Evolutionary conservation across 1,140 invertebrate genomes (phyloP).

Genomic region (Solenopsis fugax): DNA sequence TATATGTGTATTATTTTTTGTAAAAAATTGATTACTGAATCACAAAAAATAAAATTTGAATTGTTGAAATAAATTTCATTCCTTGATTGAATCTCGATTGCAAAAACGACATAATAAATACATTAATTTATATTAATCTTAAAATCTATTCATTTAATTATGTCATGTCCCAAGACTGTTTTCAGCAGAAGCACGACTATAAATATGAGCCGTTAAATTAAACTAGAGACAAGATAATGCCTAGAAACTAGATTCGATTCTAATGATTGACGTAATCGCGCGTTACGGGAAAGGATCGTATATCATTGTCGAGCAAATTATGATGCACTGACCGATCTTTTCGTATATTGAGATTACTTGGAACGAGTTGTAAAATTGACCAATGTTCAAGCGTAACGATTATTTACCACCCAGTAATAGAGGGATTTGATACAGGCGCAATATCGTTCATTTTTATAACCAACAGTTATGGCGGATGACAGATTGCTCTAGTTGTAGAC

Average conservation of each 20-base stretch:
- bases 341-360: slow-evolving; percentile 59
- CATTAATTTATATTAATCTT: neutral
- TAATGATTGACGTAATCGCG: slow-evolving; percentile 48
- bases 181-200: neutral
- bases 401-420: slow-evolving; percentile 62
- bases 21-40: neutral
- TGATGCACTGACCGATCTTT: slow-evolving; percentile 47
- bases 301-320: slow-evolving; percentile 64
- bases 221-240: neutral
- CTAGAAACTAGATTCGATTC: slow-evolving; percentile 21
- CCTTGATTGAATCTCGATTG: neutral
- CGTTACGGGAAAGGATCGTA: slow-evolving; percentile 44
- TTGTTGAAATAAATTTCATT: no score
- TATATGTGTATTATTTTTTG: no score
- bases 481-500: neutral
- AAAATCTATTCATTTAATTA: neutral
- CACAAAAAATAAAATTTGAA: no score
- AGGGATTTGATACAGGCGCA: slow-evolving; percentile 39
- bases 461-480: neutral
- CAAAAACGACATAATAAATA: neutral
- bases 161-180: neutral
- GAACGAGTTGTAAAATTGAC: slow-evolving; percentile 59
- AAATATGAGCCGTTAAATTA: neutral
- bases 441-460: slow-evolving; percentile 54
- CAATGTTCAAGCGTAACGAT: slow-evolving; percentile 56